Base-by-base conservation (phyloP, 2,113 vertebrate species). In the Halcyon malimbica region DNA sequence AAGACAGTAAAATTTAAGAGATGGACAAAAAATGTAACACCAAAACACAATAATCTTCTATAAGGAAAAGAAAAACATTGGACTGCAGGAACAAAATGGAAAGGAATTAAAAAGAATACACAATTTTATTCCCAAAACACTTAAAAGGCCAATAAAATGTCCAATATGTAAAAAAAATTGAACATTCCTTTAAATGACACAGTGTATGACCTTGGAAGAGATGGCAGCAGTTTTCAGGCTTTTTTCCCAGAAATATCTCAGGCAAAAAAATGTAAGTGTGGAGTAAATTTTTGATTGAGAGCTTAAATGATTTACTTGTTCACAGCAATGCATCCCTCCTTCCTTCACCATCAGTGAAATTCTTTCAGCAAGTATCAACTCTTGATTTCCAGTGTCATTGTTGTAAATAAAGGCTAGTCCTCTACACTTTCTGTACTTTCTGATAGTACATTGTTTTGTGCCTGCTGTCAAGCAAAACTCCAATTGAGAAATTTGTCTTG, bases 241-340 rank as follows among this genome's bases (percentile, higher is more conserved):
- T n/a, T 68, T 80, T 70, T 11, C 13, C 23, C 14, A 62, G 9
- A 23, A 11, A 8, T 48, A 42, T 91, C 60, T 94, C 51, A 71
- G 69, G 39, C 64, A 81, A 89, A 87, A 96, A 96, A 6, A 39
- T 78, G 53, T 89, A 89, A 77, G 74, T 75, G 48, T 75, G 71
- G 62, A 82, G 81, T 94, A 89, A 95, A 89, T 87, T 93, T 96
- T 96, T 96, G 91, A 95, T 79, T 84, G 69, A 73, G 62, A 68
- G 5, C 70, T 79, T 95, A 54, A 96, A 96, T 95, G 44, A 93
- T 94, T 95, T 87, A 94, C 33, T 2, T 11, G 28, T 73, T 96
- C 89, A 57, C 75, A 96, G 90, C 70, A 88, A 42, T 18, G 16
- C 41, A 35, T 77, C 31, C 28, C 28, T 89, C 35, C 63, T 90